Evolutionary conservation across 1,140 invertebrate species (phyloP).

Genomic region (Notospermus geniculatus): DNA sequence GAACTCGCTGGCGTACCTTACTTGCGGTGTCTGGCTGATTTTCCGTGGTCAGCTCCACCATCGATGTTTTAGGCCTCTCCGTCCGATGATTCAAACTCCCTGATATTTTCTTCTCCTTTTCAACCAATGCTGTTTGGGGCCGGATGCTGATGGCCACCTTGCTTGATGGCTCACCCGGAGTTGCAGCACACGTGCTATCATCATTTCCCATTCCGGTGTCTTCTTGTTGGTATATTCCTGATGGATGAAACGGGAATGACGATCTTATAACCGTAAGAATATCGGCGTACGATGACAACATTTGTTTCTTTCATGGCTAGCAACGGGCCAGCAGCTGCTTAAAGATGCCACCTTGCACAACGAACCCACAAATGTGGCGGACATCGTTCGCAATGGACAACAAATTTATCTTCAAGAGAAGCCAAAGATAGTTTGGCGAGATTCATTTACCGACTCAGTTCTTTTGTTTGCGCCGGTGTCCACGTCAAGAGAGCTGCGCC

Average conservation of each 20-base stretch:
- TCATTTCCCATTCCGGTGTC: neutral
- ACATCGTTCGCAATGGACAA: no score
- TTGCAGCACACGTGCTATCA: neutral
- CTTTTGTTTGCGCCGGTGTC: no score
- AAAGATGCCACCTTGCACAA: no score
- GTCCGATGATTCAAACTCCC: neutral
- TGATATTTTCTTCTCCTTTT: neutral
- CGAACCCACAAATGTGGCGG: no score
- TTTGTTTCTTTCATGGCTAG: no score
- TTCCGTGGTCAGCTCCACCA: neutral
- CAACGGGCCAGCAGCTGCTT: no score
- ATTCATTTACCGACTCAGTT: neutral
- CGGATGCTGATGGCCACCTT: slow-evolving; percentile 1
- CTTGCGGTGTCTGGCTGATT: neutral
- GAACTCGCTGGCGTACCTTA: neutral
- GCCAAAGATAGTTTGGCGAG: neutral
- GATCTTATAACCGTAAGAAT: no score
- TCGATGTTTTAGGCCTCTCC: neutral
- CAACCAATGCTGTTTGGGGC: neutral
- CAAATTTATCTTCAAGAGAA: no score
- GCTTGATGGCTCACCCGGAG: neutral
- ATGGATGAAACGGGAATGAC: no score
- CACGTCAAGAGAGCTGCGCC: no score
- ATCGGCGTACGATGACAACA: no score
- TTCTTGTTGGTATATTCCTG: neutral